These are phyloP conservation scores for Crocodylus rhombifer DNA, from an alignment of 2,797 vertebrate species.

Conservation along the genomic window DNA sequence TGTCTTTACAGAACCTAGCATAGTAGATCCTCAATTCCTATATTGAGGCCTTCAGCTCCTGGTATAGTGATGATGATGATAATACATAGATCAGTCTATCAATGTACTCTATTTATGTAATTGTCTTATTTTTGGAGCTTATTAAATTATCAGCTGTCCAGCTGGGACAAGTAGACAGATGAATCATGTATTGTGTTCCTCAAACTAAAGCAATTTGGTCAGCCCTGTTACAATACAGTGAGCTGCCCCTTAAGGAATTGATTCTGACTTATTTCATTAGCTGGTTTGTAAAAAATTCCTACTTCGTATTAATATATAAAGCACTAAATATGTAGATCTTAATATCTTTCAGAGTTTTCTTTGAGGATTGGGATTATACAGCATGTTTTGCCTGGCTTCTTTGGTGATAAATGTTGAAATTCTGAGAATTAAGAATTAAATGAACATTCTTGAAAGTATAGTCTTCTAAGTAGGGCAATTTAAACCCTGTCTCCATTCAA, in stretches of 20 bases:
- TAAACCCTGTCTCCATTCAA: not conserved
- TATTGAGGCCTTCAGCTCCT: not conserved
- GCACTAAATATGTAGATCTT: not conserved
- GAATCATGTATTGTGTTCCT: not conserved
- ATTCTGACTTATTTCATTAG: not conserved
- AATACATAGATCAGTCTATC: not conserved
- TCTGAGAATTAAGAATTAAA: not conserved
- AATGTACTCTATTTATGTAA: not conserved
- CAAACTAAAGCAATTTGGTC: constrained; percentile 6
- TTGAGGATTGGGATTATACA: not conserved
- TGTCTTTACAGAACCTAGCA: not conserved
- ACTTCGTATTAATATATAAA: not conserved
- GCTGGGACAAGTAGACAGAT: constrained; percentile 1
- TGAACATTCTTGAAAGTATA: not conserved
- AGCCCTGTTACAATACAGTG: not conserved
- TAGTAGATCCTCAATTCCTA: not conserved
- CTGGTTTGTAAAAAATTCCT: constrained; percentile 31
- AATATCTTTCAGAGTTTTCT: not conserved
- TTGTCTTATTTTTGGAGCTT: not conserved
- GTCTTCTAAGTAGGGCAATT: not conserved
- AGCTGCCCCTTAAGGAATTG: not conserved
- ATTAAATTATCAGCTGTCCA: not conserved
- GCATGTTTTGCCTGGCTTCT: not conserved
- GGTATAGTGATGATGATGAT: not conserved
- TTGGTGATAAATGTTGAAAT: not conserved